Percentiles rank a stretch among this genome's conserved stretches.
These are phyloP conservation scores for Mus caroli DNA, from an alignment of 2,797 vertebrate species.

Conservation along the genomic window DNA sequence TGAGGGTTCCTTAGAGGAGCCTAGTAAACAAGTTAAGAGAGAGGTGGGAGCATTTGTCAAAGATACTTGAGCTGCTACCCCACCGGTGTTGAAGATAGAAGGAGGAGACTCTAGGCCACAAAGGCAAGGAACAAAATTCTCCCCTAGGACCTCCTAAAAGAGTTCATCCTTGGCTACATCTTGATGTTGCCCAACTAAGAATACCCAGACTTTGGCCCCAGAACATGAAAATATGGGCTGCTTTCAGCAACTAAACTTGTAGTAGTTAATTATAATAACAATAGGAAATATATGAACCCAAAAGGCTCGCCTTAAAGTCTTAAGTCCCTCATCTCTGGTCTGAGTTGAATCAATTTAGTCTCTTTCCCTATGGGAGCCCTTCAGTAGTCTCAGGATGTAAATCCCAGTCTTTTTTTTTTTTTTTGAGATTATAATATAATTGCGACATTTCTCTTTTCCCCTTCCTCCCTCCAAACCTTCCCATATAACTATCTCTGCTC, in stretches of 20 bases:
- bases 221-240: not conserved
- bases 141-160: not conserved
- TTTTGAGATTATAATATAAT: not conserved
- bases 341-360: not conserved
- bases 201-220: not conserved
- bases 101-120: not conserved
- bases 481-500: not conserved
- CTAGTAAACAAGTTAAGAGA: not conserved
- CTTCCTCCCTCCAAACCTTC: not conserved
- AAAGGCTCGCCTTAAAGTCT: not conserved
- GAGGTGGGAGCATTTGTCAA: not conserved
- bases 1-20: not conserved
- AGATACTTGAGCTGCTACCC: not conserved
- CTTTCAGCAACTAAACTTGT: slow-evolving; percentile 3
- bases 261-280: not conserved
- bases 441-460: not conserved
- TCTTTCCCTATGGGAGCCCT: not conserved
- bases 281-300: not conserved
- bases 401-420: not conserved
- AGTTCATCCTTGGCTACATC: not conserved
- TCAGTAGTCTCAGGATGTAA: slow-evolving; percentile 10
- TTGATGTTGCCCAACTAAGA: not conserved
- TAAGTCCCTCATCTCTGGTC: not conserved
- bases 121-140: not conserved
- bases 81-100: not conserved